These are phyloP conservation scores for Orchesella cincta DNA, from an alignment of 1,140 invertebrate species.

Conservation along the genomic window DNA sequence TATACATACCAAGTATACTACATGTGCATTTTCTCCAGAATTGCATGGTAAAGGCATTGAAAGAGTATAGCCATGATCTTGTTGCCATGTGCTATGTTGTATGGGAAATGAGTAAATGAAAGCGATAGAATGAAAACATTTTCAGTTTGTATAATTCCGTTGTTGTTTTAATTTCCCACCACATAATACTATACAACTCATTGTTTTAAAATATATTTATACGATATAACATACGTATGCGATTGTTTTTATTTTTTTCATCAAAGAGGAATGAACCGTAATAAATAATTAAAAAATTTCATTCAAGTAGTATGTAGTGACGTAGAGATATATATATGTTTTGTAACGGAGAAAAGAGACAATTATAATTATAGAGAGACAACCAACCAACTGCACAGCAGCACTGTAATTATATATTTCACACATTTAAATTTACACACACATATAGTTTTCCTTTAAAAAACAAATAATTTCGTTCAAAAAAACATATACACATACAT, in stretches of 20 bases:
- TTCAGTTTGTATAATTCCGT: neutral
- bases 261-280: slow-evolving; percentile 31
- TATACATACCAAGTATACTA: too few relatives aligned
- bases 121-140: neutral
- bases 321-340: too few relatives aligned
- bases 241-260: slow-evolving; percentile 22
- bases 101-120: neutral
- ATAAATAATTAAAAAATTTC: neutral
- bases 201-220: slow-evolving; percentile 17
- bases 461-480: neutral
- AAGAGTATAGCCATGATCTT: neutral
- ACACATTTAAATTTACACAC: too few relatives aligned
- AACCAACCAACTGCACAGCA: neutral
- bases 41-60: neutral
- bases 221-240: neutral
- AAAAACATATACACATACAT: neutral
- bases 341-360: too few relatives aligned
- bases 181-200: slow-evolving; percentile 17
- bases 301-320: neutral
- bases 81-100: neutral
- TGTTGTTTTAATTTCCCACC: slow-evolving; percentile 18
- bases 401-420: neutral
- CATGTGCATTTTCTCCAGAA: neutral
- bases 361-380: neutral
- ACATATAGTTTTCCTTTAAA: too few relatives aligned